Evolutionary conservation across 2,113 vertebrate genomes (phyloP), one percentile per base, ranked within the genome.

Genomic region (Electrona antarctica): DNA sequence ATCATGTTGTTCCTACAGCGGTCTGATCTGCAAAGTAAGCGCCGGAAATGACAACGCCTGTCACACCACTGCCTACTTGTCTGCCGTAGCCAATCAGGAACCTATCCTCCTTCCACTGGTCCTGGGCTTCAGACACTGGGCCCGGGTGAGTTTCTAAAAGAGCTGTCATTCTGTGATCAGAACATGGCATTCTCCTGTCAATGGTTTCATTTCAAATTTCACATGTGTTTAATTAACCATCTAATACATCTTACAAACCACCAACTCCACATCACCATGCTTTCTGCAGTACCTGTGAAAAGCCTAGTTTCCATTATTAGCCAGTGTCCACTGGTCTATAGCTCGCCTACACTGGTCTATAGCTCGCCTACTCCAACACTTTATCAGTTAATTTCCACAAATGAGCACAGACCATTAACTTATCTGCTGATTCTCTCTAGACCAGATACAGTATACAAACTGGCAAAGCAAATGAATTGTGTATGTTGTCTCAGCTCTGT

Each of bases 1-100:
- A 7, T 60, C 29, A 7, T 67, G 47, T 77, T 75, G 78, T 72
- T 14, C 7, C 73, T 75, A 82, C 89, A 98, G 97, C 88, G 95
- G 94, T 80, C 94, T 97, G 82, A 70, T 94, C 80, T 98, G 97
- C 92, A 97, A 94, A 95, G 95, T 98, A 86, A 97, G 97, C 66
- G 95, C 96, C 64, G 96, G 97, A 68, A 98, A 98, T 90, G 96
- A 98, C 88, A 96, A 93, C 5, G 96, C 95, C 5, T 96, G 89
- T 88, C 91, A 96, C 60, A 97, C 96, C 55, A 94, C 96, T 73
- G 91, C 93, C 56, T 96, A 95, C 80, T 90, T 98, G 82, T 88
- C 93, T 63, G 71, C 92, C 2, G 87, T 98, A 56, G 93, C 89
- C 73, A 93, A 81, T 52, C 80, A 81, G 48, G 94, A 98, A 72